phyloP scores from a whole-genome alignment of 2,888 invertebrate species.

The Ectobius pallidus region DNA sequence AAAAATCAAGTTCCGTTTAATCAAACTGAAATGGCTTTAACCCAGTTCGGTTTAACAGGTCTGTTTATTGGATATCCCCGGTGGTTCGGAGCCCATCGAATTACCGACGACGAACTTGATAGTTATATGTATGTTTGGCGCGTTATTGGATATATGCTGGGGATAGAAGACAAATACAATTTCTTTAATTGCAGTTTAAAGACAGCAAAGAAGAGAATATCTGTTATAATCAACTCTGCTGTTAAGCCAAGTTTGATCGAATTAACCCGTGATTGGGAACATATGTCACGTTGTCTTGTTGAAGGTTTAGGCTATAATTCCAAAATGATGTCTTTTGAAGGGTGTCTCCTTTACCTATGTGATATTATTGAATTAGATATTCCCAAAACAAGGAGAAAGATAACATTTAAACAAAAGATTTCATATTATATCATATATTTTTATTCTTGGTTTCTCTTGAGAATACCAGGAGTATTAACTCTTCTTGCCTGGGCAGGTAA shows the following conservation, averaged over 20 bases:
- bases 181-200: neutral
- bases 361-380: neutral
- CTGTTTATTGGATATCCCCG: neutral
- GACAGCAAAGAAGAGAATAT: neutral
- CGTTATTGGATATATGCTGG: neutral
- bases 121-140: neutral
- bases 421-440: too few species aligned
- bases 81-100: neutral
- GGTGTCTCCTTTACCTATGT: neutral
- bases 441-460: too few species aligned
- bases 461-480: too few species aligned
- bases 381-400: too few species aligned
- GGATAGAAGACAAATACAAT: neutral
- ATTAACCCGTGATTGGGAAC: neutral
- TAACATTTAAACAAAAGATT: too few species aligned
- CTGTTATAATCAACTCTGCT: neutral
- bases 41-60: neutral
- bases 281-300: neutral
- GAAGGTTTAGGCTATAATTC: neutral
- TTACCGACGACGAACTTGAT: neutral
- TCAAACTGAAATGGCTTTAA: neutral
- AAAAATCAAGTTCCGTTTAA: neutral
- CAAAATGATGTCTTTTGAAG: neutral
- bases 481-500: too few species aligned
- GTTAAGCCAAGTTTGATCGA: neutral